These are phyloP conservation scores for Phalacrocorax aristotelis DNA, from an alignment of 2,113 vertebrate genomes.

Conservation along the genomic window DNA sequence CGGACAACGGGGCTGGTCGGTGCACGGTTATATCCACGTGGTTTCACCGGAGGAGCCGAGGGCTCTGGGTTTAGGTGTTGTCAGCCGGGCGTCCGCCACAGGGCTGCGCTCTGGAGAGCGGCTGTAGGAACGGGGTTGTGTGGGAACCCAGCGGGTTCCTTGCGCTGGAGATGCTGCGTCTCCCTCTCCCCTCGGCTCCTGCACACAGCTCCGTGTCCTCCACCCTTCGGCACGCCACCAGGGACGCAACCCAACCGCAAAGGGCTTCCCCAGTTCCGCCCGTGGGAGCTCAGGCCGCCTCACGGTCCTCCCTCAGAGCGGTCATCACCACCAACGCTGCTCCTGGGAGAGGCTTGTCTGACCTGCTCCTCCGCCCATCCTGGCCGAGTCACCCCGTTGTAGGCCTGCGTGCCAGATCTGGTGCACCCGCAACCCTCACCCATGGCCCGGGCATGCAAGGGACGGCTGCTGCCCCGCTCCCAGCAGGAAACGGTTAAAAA, in stretches of 20 bases:
- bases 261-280: neutral
- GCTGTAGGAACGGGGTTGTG: neutral
- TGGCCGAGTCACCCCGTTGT: no score
- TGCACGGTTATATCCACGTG: neutral
- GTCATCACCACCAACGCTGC: no score
- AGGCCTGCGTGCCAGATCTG: accelerated
- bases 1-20: neutral
- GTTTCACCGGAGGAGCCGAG: neutral
- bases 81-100: no score
- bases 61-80: neutral
- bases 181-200: neutral
- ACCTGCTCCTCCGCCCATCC: neutral
- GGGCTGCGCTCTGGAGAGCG: neutral
- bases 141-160: neutral
- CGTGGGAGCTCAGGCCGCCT: neutral
- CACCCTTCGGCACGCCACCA: neutral
- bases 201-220: neutral
- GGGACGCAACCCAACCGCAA: neutral
- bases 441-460: accelerated
- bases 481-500: neutral
- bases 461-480: neutral
- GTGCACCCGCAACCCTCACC: neutral
- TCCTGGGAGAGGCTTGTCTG: neutral
- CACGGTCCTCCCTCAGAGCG: neutral
- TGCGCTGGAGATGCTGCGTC: neutral